Base-by-base conservation (phyloP, 2,113 vertebrate genomes). In the Scalopus aquaticus region DNA sequence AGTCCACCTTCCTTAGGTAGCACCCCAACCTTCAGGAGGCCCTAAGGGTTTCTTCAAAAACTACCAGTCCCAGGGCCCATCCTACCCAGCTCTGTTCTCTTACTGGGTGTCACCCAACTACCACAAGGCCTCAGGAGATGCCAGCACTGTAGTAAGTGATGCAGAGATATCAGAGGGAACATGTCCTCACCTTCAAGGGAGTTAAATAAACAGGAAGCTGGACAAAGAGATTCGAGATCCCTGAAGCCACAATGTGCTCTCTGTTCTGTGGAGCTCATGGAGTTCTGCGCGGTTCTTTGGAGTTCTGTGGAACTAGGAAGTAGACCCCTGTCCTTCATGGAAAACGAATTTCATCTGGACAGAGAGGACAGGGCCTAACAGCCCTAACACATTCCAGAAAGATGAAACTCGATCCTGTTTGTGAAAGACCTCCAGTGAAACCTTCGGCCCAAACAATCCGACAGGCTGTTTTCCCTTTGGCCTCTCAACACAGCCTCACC, bases 381-480 rank as follows among this genome's bases (percentile, higher is more conserved):
- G n/a, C 65, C 67, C 82, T 88, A 11, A 73, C 44, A 60, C 73
- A 73, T 94, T 62, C 82, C 79, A 94, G 90, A 80, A 44, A 82
- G 67, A 73, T 91, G 79, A 96, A 93, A 84, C 60, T 80, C 94
- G 9, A 44, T 83, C 37, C 60, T 51, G 51, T 39, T 64, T 65
- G 51, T 44, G 82, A 72, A 92, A 84, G 85, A 37, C 10, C 70
- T 94, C 49, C 51, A 72, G 74, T 39, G 65, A 0, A 51, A 56
- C 26, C 7, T 16, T 22, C 56, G 49, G 80, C 49, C 62, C 37
- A 32, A 46, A 35, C 26, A 24, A 24, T 26, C 30, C 9, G 6
- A n/a, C 0, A 0, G 8, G 35, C 72, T 24, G 1, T 24, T 81
- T n/a, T 54, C 56, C n/a, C 44, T 37, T 44, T 42, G 85, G 56